Evolutionary conservation across 2,797 vertebrate species (phyloP).

Genomic region (Microctenopoma steveboyesi): DNA sequence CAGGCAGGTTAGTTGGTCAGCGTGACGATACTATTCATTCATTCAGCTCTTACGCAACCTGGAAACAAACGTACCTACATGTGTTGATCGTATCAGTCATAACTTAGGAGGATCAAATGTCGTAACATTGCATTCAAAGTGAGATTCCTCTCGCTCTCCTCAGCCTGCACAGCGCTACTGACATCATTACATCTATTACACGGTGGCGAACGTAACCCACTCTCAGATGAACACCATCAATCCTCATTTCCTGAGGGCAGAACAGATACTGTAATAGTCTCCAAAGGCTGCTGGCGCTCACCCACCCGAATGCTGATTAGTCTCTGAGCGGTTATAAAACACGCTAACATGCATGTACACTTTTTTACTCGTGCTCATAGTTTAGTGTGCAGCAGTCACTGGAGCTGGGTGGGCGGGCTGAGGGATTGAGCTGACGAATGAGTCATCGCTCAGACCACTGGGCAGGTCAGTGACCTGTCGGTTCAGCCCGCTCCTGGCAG

Average conservation of each 20-base stretch:
- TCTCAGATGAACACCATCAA: slow-evolving; percentile 72
- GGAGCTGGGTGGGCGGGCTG: slow-evolving; percentile 5
- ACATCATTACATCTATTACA: slow-evolving; percentile 68
- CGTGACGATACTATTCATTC: neutral
- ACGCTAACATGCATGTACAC: neutral
- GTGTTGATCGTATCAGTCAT: neutral
- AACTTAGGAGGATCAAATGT: neutral
- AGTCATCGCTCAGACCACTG: slow-evolving; percentile 63
- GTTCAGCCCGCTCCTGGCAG: slow-evolving; percentile 39
- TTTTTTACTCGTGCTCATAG: too few relatives aligned
- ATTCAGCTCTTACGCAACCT: neutral
- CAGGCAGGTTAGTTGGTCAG: slow-evolving; percentile 19
- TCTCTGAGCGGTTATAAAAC: neutral
- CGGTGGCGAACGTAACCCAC: slow-evolving; percentile 62
- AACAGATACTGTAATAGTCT: slow-evolving; percentile 44
- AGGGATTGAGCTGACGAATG: slow-evolving; percentile 51
- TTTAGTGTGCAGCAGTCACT: slow-evolving; percentile 18
- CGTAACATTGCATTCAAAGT: slow-evolving; percentile 5
- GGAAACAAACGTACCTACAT: neutral
- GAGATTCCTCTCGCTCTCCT: neutral
- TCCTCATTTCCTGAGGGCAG: slow-evolving; percentile 55
- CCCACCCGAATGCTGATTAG: slow-evolving; percentile 23
- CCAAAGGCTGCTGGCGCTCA: slow-evolving; percentile 28
- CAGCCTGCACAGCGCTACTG: slow-evolving; percentile 27
- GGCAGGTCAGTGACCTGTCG: slow-evolving; percentile 68